Evolutionary conservation across 2,888 invertebrate genomes (phyloP), one percentile per base, ranked within the genome.

Genomic region (Sinhomidia bicolor): DNA sequence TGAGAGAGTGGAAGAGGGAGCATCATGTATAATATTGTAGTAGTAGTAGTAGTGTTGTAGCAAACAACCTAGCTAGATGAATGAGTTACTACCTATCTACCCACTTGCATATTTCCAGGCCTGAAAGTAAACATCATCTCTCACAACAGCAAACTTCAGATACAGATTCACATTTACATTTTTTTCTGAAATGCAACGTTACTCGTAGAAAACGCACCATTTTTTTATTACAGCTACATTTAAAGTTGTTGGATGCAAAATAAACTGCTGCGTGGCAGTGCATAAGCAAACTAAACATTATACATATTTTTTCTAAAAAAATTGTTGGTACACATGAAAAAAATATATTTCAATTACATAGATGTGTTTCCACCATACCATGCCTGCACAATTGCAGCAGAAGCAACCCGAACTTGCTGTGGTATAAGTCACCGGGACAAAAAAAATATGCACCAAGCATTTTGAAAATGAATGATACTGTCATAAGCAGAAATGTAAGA

Each of bases 1-100:
- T 85, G 85, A 85, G 85, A 51, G 51, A 68, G 65, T 60, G 79
- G 44, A 65, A 65, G 47, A 82, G 83, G 82, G 81, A 81, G 65
- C 12, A 32, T 23, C n/a, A 29, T 26, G 47, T 32, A 47, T n/a
- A n/a, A n/a, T 36, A 36, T 36, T 36, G 36, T 36, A 36, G 36
- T 36, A 36, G 36, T 36, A 36, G 36, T 36, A 5, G 36, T 5
- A 36, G 7, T 36, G 36, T 7, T n/a, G n/a, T n/a, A n/a, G 20
- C 57, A 74, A 78, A 62, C 76, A 85, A 51, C 47, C 78, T 47
- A 78, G 78, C 78, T 47, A 78, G 78, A 78, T 78, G 65, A 79
- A 78, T 85, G 85, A 85, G 78, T 54, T 78, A 74, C 47, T 74
- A 47, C 36, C 51, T 78, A 29, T 23, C 23, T 74, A 7, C 9